Conservation (phyloP, 2,113 vertebrate genomes). For the Zapus hudsonius region DNA sequence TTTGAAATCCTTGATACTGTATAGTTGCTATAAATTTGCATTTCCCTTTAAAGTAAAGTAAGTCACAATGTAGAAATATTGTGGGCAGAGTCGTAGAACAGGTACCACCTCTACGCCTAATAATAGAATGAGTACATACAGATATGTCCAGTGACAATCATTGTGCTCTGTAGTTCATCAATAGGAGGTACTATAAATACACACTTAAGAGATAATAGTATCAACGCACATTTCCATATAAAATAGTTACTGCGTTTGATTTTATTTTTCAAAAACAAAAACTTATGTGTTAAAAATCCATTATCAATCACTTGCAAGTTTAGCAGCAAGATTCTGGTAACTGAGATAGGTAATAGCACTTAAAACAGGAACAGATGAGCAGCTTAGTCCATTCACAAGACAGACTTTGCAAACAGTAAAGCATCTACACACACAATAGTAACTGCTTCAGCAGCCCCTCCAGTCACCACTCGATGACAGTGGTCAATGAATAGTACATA, state of each 20-base stretch:
- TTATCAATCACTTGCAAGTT: constrained; percentile 84
- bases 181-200: constrained; percentile 85
- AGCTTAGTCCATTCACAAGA: constrained; percentile 89
- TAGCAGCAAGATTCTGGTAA: constrained; percentile 89
- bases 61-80: constrained; percentile 86
- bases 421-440: constrained; percentile 86
- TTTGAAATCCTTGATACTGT: constrained; percentile 84
- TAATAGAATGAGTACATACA: constrained; percentile 84
- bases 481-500: constrained; percentile 71
- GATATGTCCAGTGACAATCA: constrained; percentile 86
- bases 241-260: constrained; percentile 88
- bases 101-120: constrained; percentile 81
- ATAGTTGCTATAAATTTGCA: constrained; percentile 87
- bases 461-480: constrained; percentile 71
- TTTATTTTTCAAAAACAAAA: constrained; percentile 84
- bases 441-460: constrained; percentile 81
- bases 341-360: constrained; percentile 91
- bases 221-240: constrained; percentile 90
- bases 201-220: constrained; percentile 84
- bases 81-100: constrained; percentile 79
- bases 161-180: constrained; percentile 89
- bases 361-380: constrained; percentile 85
- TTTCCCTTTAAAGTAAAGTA: constrained; percentile 83
- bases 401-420: constrained; percentile 89
- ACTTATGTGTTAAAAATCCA: constrained; percentile 80